Evolutionary conservation across 2,113 vertebrate species (phyloP), one percentile per base, ranked within the genome.

Genomic region (Apodemus speciosus): DNA sequence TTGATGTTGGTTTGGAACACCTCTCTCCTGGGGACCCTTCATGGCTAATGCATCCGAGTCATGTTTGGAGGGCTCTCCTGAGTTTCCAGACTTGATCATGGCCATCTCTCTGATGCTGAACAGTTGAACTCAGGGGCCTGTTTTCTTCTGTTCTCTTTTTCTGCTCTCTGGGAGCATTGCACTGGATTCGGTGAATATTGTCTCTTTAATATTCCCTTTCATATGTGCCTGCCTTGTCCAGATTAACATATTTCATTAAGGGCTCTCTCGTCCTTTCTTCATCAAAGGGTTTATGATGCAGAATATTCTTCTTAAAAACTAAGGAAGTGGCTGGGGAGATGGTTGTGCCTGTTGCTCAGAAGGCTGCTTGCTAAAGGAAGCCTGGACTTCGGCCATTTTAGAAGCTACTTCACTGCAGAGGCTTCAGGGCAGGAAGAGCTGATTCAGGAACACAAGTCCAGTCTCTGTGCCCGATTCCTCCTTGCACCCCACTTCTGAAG

Each of bases 161-260:
- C 89, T 76, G 86, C 40, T 88, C 43, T 81, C 85, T 89, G 32
- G 53, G 96, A 87, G 80, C 51, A 60, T 87, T 0, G n/a, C 38
- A 58, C 66, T 93, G 53, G 83, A 91, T 96, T 92, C 64, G 8
- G 25, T 21, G 94, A 97, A 95, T 94, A 91, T 92, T 94, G 90
- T 92, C 96, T 98, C 96, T 94, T 97, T 92, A 97, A 95, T 95
- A 97, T 98, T 98, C 98, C 83, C 96, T 98, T 98, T 98, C 97
- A 98, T 97, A 96, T 27, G 90, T 86, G 93, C 92, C 97, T 96
- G 91, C 86, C 94, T 94, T 93, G 71, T 89, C 46, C 95, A 95
- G 97, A 98, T 97, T 97, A 98, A 79, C 97, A 96, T 96, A 97
- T 96, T 97, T 96, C 97, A 97, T 96, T 97, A 98, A 95, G 43